A percentile compares a stretch with the other conserved stretches of the same genome.
Conservation (phyloP, 2,113 vertebrate species). For the Gymnogyps californianus region DNA sequence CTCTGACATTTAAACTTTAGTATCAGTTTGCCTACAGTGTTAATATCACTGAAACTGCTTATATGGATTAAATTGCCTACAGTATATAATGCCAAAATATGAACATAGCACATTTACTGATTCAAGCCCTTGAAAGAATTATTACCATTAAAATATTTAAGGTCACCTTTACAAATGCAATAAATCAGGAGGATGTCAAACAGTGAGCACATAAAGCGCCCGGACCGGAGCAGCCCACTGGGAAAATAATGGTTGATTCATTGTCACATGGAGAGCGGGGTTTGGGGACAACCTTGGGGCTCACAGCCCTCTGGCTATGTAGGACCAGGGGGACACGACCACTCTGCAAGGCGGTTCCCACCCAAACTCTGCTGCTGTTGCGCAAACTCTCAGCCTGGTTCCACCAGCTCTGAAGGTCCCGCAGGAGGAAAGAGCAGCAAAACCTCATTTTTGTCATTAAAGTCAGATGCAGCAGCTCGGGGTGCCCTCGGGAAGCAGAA, state of each 20-base stretch:
- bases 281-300: neutral
- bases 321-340: neutral
- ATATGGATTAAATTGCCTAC: constrained; percentile 66
- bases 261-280: accelerated
- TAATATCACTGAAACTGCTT: constrained; percentile 68
- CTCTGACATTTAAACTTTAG: constrained; percentile 74
- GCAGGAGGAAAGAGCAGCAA: neutral
- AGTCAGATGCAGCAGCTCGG: neutral
- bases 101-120: constrained; percentile 65
- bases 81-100: constrained; percentile 68
- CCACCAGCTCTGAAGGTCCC: neutral
- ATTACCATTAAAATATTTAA: constrained; percentile 73
- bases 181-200: constrained; percentile 63
- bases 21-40: constrained; percentile 70
- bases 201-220: constrained; percentile 23
- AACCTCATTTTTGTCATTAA: neutral
- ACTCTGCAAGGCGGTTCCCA: neutral
- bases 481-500: constrained; percentile 24
- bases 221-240: neutral
- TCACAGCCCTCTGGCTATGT: accelerated
- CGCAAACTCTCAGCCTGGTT: accelerated
- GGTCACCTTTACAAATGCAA: constrained; percentile 68
- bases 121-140: constrained; percentile 69
- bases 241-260: neutral
- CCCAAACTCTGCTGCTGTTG: neutral